Evolutionary conservation across 1,140 invertebrate species (phyloP).

Genomic region (Copidosoma floridanum): DNA sequence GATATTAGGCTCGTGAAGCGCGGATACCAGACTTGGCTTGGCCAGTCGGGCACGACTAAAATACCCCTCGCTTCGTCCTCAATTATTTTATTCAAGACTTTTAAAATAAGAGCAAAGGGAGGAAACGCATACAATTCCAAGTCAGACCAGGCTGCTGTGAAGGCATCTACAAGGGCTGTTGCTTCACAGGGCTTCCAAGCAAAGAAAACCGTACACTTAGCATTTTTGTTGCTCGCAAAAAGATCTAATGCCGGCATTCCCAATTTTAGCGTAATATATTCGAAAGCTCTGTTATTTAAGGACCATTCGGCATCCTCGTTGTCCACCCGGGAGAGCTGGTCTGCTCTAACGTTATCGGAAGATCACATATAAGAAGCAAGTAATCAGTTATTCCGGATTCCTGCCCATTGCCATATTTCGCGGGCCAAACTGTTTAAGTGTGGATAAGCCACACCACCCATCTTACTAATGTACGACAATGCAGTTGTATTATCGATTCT

Average conservation of each 20-base stretch:
- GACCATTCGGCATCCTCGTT: constrained; percentile 9
- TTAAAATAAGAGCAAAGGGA: not conserved
- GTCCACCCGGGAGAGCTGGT: too few species aligned
- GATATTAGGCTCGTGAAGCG: not conserved
- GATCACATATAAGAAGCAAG: constrained; percentile 25
- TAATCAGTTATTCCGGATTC: constrained; percentile 9
- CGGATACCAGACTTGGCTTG: constrained; percentile 12
- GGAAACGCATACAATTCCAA: too few species aligned
- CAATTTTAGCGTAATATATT: constrained; percentile 11
- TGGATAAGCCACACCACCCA: constrained; percentile 20
- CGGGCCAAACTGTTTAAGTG: constrained; percentile 10
- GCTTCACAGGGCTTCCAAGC: not conserved
- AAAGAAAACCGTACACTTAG: not conserved
- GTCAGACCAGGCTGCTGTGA: not conserved
- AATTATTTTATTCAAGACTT: not conserved
- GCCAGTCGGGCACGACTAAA: not conserved
- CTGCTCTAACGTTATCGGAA: too few species aligned
- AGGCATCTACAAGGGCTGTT: not conserved
- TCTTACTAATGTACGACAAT: constrained; percentile 8
- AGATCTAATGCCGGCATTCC: not conserved
- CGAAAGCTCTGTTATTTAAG: constrained; percentile 7
- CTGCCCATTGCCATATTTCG: constrained; percentile 28
- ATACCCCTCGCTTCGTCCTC: not conserved
- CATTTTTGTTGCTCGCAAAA: not conserved
- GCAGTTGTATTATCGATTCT: constrained; percentile 29